Base-by-base conservation (phyloP, 53 echinoderm and acorn worm genomes). In the Astropecten irregularis region DNA sequence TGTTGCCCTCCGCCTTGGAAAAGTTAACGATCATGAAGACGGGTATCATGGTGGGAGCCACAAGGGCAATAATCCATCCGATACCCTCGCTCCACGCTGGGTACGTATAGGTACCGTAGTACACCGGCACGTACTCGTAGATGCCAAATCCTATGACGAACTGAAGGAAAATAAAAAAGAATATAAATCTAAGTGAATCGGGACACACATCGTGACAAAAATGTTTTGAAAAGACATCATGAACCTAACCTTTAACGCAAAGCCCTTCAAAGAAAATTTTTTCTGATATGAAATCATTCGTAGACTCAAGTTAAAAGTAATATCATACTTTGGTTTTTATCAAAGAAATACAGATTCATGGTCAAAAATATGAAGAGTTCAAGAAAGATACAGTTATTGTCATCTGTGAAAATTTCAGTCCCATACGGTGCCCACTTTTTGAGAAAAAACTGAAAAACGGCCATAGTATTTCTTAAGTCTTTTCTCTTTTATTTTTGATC, bases 61-160 rank as follows among this genome's bases (percentile, higher is more conserved):
- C 50, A 2, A 89, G 25, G 4, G 96, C 93, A 81, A 93, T 90
- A 8, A 96, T 14, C 96, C 96, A 96, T 1, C 96, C 96, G 1
- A 96, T 13, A 1, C 71, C 87, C 54, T 96, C 93, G 36, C 89
- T 84, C 93, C 91, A 91, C 30, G 64, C 63, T 16, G 96, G 96
- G 66, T 96, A 96, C 8, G 73, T 57, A 58, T 93, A 96, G 33
- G 61, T 66, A 16, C 77, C 96, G 58, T 93, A 96, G 77, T 85
- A 85, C 3, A 96, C 96, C 0, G 96, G 96, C 3, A 84, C 77
- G 50, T 96, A 96, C 81, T 93, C 72, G 30, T 82, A 66, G 33
- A 93, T 58, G 18, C 91, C 91, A 42, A 93, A 93, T 16, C 91
- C 70, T 3, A 84, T 67, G 32, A 96, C 93, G 66, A 91, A 91